Conservation (phyloP, 2,797 vertebrate species). For the Podarcis siculus region DNA sequence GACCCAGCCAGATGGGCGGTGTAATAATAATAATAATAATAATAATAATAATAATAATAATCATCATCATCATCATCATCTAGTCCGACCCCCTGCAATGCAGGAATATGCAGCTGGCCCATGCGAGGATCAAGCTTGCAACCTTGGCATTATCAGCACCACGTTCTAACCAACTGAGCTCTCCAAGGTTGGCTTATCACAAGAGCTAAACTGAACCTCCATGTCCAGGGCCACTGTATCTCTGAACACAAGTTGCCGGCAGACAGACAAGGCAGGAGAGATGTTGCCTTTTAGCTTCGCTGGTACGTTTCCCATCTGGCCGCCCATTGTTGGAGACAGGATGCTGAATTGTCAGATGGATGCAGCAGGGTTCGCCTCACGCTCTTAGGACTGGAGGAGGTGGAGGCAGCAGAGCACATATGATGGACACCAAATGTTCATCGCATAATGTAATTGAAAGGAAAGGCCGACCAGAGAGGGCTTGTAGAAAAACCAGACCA, state of each 20-base stretch:
- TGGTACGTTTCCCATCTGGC: neutral
- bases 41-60: too few relatives aligned
- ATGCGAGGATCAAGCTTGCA: too few relatives aligned
- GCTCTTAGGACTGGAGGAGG: neutral
- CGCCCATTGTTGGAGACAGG: neutral
- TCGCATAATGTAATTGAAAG: constrained; percentile 38
- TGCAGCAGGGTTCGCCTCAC: neutral
- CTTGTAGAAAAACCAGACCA: constrained; percentile 27
- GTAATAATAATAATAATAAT: too few relatives aligned
- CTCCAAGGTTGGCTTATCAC: too few relatives aligned
- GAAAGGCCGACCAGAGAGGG: constrained; percentile 7
- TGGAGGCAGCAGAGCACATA: neutral
- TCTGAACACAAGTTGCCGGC: neutral
- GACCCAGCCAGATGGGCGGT: too few relatives aligned
- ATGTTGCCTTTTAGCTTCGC: neutral
- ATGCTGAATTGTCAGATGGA: neutral
- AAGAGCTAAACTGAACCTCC: neutral
- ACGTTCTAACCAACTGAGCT: too few relatives aligned
- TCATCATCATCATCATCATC: too few relatives aligned
- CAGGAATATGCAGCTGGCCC: too few relatives aligned
- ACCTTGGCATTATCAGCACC: too few relatives aligned
- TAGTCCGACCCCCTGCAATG: too few relatives aligned
- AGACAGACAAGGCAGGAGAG: neutral
- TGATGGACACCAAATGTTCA: constrained; percentile 31
- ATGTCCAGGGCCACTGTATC: neutral